Evolutionary conservation across 2,888 invertebrate genomes (phyloP).

Genomic region (Drosophila picticornis): DNA sequence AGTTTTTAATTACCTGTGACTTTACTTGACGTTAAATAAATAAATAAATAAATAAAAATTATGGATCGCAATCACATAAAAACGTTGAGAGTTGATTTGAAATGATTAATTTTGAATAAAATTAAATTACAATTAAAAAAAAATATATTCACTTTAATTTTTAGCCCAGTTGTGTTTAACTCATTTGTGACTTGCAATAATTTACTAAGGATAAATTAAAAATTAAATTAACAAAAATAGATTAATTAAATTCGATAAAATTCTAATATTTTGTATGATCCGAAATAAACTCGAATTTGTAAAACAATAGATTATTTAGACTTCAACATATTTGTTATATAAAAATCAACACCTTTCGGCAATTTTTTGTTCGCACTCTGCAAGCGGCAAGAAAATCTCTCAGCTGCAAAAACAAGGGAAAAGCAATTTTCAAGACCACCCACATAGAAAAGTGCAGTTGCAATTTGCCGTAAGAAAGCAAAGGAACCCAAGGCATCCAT

Average conservation of each 20-base stretch:
- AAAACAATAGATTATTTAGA: not conserved
- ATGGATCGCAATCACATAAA: no score
- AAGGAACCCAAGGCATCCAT: constrained; percentile 53
- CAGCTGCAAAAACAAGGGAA: not conserved
- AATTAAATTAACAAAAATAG: not conserved
- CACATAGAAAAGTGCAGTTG: constrained; percentile 35
- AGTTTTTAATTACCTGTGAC: no score
- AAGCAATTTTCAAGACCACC: not conserved
- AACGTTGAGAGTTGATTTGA: no score
- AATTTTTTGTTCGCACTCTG: constrained; percentile 8
- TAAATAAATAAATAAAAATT: no score
- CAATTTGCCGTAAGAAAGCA: constrained; percentile 20
- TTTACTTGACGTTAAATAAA: no score
- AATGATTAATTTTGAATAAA: not conserved
- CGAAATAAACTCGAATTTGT: not conserved
- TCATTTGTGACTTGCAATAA: not conserved
- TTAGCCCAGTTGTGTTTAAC: not conserved
- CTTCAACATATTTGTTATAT: constrained; percentile 1
- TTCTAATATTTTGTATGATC: not conserved
- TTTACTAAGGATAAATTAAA: not conserved
- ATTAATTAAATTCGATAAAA: not conserved
- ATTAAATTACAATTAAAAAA: no score
- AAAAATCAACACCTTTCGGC: constrained; percentile 14
- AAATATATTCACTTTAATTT: not conserved
- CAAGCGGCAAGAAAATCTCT: constrained; percentile 23